phyloP scores from a whole-genome alignment of 2,888 invertebrate species.

The Helleia helle region DNA sequence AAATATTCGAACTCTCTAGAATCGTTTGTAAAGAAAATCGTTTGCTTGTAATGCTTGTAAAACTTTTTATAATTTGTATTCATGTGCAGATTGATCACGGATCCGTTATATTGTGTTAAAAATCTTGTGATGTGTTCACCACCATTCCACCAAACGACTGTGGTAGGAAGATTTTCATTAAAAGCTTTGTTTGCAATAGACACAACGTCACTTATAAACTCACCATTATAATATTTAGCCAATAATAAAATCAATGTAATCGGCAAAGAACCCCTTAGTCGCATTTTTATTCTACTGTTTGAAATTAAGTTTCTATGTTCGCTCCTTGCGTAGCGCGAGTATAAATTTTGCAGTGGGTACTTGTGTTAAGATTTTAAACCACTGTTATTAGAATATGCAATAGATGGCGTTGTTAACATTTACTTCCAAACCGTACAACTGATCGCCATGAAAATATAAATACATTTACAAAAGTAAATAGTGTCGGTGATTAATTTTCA shows the following conservation, averaged over 20 bases:
- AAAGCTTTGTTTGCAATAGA: slow-evolving; percentile 31
- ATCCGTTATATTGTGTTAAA: slow-evolving; percentile 27
- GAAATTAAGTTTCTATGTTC: too few relatives aligned
- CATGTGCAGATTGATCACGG: slow-evolving; percentile 25
- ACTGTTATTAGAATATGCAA: too few relatives aligned
- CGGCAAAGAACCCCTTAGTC: too few relatives aligned
- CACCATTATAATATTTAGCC: slow-evolving; percentile 14
- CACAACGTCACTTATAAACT: slow-evolving; percentile 27
- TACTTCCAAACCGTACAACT: too few relatives aligned
- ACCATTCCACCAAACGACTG: slow-evolving; percentile 31
- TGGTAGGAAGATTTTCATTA: slow-evolving; percentile 23
- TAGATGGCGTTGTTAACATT: too few relatives aligned
- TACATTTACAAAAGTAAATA: too few relatives aligned
- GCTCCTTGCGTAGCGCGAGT: too few relatives aligned
- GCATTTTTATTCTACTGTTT: too few relatives aligned
- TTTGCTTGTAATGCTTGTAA: slow-evolving; percentile 29
- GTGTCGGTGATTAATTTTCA: too few relatives aligned
- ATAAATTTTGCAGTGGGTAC: too few relatives aligned
- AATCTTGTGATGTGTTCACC: slow-evolving; percentile 25
- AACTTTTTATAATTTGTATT: slow-evolving; percentile 13
- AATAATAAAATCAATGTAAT: background rate
- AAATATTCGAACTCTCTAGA: slow-evolving; percentile 31
- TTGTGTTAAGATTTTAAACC: too few relatives aligned
- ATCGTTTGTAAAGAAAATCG: slow-evolving; percentile 31
- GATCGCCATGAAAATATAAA: too few relatives aligned